Evolutionary conservation across 2,113 vertebrate genomes (phyloP).

Genomic region (Lathamus discolor): DNA sequence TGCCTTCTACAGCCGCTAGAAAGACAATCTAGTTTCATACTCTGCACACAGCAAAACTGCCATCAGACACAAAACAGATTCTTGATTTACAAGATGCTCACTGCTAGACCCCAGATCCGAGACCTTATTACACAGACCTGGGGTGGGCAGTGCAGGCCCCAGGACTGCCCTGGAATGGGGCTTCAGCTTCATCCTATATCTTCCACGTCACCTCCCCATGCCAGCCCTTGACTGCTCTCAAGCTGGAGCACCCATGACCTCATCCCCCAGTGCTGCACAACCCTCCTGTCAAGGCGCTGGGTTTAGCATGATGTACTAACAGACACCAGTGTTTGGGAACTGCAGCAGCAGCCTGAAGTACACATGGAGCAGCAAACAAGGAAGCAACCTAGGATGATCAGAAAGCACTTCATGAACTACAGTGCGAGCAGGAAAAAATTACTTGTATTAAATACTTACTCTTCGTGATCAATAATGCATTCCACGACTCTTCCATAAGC

Average conservation of each 20-base stretch:
- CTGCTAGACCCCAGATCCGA: background rate
- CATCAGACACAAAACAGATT: background rate
- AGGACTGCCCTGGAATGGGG: fast-evolving
- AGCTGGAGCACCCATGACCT: background rate
- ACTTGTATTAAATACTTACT: slow-evolving; percentile 27
- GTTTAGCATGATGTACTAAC: background rate
- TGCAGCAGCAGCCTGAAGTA: background rate
- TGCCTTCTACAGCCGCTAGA: background rate
- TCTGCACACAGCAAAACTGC: background rate
- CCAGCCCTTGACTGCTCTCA: background rate
- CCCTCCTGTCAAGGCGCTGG: background rate
- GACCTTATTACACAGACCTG: background rate
- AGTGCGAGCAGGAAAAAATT: background rate
- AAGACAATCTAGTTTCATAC: background rate
- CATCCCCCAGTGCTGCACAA: background rate
- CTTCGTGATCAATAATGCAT: slow-evolving; percentile 83
- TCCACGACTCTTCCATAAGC: slow-evolving; percentile 93
- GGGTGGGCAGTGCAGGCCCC: background rate
- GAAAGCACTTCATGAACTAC: background rate
- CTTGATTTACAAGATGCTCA: background rate
- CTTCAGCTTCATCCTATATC: background rate
- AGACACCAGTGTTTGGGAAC: background rate
- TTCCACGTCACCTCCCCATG: background rate
- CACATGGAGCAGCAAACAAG: background rate
- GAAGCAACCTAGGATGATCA: background rate